Evolutionary conservation across 2,888 invertebrate species (phyloP).

Genomic region (Scaptodrosophila latifasciaeformis): DNA sequence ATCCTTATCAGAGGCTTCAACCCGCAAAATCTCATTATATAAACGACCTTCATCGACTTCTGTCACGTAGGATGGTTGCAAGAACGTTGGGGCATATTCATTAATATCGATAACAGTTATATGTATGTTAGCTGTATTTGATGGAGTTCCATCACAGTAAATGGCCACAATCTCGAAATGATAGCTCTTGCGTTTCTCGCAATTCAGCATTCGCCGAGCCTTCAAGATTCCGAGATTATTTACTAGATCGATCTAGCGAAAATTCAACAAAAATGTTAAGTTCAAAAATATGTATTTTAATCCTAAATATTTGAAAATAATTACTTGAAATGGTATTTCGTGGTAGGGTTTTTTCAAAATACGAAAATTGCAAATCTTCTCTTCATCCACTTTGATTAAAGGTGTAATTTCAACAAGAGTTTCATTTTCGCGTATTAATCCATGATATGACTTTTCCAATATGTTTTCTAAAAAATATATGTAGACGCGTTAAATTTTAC

Average conservation of each 20-base stretch:
- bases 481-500: background rate
- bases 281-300: conserved; percentile 7
- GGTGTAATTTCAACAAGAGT: conserved; percentile 94
- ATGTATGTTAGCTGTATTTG: conserved; percentile 92
- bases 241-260: conserved; percentile 81
- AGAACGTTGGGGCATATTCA: conserved; percentile 94
- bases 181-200: conserved; percentile 94
- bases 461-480: conserved; percentile 64
- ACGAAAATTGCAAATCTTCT: conserved; percentile 89
- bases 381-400: conserved; percentile 88
- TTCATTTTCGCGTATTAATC: conserved; percentile 93
- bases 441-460: conserved; percentile 92
- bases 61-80: conserved; percentile 91
- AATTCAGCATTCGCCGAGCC: conserved; percentile 90
- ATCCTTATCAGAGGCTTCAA: conserved; percentile 94
- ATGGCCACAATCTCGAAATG: conserved; percentile 96
- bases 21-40: conserved; percentile 91
- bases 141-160: conserved; percentile 90
- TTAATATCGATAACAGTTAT: conserved; percentile 97
- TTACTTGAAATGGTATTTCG: conserved; percentile 92
- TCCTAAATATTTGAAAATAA: conserved; percentile 19
- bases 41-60: conserved; percentile 91
- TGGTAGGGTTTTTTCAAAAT: conserved; percentile 94
- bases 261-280: conserved; percentile 29
- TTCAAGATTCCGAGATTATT: conserved; percentile 87